Conservation (phyloP, 2,113 vertebrate species). For the Oreotrochilus melanogaster region DNA sequence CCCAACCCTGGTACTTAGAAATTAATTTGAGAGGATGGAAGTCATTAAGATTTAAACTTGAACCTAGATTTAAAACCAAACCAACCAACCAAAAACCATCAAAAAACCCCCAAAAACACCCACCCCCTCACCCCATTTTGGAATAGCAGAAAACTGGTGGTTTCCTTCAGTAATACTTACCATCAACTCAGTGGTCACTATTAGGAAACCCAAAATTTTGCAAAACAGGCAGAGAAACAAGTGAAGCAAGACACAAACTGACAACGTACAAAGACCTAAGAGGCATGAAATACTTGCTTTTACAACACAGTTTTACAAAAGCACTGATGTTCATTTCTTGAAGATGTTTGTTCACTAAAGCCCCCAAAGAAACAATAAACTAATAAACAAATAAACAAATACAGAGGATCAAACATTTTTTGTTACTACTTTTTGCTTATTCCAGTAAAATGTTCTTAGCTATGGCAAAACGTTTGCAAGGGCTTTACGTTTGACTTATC, state of each 20-base stretch:
- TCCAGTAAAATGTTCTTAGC: not conserved
- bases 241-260: constrained; percentile 35
- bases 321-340: not conserved
- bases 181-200: not conserved
- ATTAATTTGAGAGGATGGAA: not conserved
- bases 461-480: not conserved
- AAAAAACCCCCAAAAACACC: not conserved
- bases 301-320: constrained; percentile 1
- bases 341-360: not conserved
- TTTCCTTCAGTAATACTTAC: not conserved
- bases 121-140: not conserved
- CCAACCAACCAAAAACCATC: not conserved
- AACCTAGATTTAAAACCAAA: not conserved
- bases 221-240: constrained; percentile 13
- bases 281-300: not conserved
- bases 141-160: not conserved
- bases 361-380: not conserved
- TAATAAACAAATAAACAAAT: too few species aligned
- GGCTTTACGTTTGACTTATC: not conserved
- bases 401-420: rapidly evolving
- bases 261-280: not conserved
- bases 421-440: not conserved
- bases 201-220: constrained; percentile 48
- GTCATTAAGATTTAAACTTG: not conserved
- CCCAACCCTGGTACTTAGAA: not conserved